phyloP scores from a whole-genome alignment of 2,797 vertebrate genomes.

The Sebastes kiyomatsui region DNA sequence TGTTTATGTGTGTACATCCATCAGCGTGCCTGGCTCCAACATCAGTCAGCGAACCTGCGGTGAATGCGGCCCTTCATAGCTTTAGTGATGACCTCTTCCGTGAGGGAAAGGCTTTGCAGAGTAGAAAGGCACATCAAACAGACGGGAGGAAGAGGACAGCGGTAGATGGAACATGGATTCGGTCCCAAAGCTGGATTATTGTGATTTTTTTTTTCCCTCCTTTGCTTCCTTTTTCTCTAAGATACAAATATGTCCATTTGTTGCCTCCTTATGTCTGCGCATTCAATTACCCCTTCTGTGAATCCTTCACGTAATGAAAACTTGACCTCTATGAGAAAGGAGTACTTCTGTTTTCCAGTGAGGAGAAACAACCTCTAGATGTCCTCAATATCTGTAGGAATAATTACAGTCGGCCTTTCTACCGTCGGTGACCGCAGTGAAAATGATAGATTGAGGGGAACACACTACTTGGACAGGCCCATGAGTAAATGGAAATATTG shows the following conservation, averaged over 20 bases:
- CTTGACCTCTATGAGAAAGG: slow-evolving; percentile 43
- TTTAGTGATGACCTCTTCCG: slow-evolving; percentile 64
- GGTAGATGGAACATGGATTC: slow-evolving; percentile 48
- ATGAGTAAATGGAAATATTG: slow-evolving; percentile 81
- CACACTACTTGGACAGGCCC: slow-evolving; percentile 69
- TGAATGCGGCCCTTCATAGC: slow-evolving; percentile 67
- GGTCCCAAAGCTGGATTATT: slow-evolving; percentile 38
- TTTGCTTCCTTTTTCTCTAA: slow-evolving; percentile 5
- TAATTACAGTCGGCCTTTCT: slow-evolving; percentile 73
- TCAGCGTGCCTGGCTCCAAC: slow-evolving; percentile 66
- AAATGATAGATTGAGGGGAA: slow-evolving; percentile 79
- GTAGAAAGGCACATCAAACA: slow-evolving; percentile 55
- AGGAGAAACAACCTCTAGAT: slow-evolving; percentile 70
- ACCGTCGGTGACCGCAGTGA: slow-evolving; percentile 71
- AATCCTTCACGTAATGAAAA: slow-evolving; percentile 47
- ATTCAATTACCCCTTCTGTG: slow-evolving; percentile 38
- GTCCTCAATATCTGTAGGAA: slow-evolving; percentile 77
- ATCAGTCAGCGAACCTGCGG: slow-evolving; percentile 60
- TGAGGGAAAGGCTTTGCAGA: slow-evolving; percentile 39
- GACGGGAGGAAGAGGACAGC: slow-evolving; percentile 34
- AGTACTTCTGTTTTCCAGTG: slow-evolving; percentile 60
- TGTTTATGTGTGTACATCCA: slow-evolving; percentile 68
- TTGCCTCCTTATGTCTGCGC: slow-evolving; percentile 36
- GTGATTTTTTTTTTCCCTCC: neutral
- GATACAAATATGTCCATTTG: slow-evolving; percentile 31